These are phyloP conservation scores for Pomatostomus ruficeps DNA, from an alignment of 2,113 vertebrate species.

Conservation along the genomic window DNA sequence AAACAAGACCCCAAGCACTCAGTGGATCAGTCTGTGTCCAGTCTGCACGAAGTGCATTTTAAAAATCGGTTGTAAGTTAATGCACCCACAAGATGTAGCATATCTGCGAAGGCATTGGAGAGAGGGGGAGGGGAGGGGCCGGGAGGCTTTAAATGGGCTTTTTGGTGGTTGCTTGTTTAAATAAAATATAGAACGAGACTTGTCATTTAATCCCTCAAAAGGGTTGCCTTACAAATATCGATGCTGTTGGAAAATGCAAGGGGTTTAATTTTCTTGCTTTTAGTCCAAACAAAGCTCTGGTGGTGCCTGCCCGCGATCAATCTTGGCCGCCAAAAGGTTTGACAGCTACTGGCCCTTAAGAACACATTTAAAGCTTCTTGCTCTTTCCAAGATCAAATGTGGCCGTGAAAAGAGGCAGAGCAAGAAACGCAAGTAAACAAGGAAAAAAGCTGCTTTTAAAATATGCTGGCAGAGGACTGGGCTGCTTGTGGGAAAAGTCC, in stretches of 20 bases:
- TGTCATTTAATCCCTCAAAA: constrained; percentile 58
- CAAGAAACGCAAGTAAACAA: constrained; percentile 81
- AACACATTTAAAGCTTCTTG: constrained; percentile 96
- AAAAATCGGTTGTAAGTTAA: constrained; percentile 59
- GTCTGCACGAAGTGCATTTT: constrained; percentile 42
- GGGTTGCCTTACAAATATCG: constrained; percentile 72
- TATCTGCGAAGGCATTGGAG: constrained; percentile 53
- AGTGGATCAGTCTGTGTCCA: not conserved
- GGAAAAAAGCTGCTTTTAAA: constrained; percentile 67
- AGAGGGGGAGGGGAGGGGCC: constrained; percentile 56
- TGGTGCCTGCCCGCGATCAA: constrained; percentile 92
- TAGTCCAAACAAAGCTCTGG: constrained; percentile 98
- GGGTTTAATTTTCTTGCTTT: constrained; percentile 92
- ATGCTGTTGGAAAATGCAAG: constrained; percentile 75
- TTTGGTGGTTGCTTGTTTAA: constrained; percentile 67
- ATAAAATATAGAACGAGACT: constrained; percentile 68
- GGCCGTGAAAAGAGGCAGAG: constrained; percentile 80
- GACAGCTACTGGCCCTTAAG: constrained; percentile 98
- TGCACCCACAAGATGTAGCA: constrained; percentile 53
- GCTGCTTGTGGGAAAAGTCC: constrained; percentile 54
- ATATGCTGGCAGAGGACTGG: constrained; percentile 50
- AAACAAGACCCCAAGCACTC: not conserved
- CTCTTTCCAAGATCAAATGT: constrained; percentile 91
- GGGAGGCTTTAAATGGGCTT: constrained; percentile 50
- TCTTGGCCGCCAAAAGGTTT: constrained; percentile 97